A percentile compares a stretch with the other conserved stretches of the same genome.
These are phyloP conservation scores for Nephila pilipes DNA, from an alignment of 1,140 invertebrate species.

Conservation along the genomic window DNA sequence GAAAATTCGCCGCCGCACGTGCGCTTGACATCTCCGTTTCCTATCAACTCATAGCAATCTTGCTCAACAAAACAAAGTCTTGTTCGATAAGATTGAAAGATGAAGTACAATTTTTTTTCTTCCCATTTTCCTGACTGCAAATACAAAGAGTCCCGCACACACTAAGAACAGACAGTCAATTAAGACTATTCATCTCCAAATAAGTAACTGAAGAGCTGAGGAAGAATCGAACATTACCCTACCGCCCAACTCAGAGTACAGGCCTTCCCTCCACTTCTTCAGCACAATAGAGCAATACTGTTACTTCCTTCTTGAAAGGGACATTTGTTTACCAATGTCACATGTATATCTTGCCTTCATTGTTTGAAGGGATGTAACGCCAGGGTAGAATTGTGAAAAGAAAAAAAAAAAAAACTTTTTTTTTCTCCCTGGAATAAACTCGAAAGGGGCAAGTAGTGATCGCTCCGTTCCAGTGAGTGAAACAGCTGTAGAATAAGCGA, in stretches of 20 bases:
- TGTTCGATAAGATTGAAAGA: too few relatives aligned
- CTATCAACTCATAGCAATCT: too few relatives aligned
- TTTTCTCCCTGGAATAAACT: not conserved
- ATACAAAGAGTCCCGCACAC: not conserved
- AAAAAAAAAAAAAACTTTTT: constrained; percentile 2
- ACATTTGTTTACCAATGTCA: constrained; percentile 39
- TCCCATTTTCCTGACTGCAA: not conserved
- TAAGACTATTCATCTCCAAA: not conserved
- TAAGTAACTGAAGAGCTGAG: not conserved
- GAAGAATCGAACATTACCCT: not conserved
- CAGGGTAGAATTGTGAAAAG: too few relatives aligned
- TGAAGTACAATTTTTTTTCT: too few relatives aligned
- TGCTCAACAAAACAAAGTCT: too few relatives aligned
- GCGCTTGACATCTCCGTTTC: too few relatives aligned
- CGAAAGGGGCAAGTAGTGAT: not conserved
- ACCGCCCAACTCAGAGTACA: not conserved
- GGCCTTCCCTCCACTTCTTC: not conserved
- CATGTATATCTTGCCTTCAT: not conserved
- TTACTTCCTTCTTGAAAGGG: not conserved
- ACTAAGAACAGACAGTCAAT: not conserved
- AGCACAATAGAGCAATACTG: not conserved
- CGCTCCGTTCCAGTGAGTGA: not conserved
- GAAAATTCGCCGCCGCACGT: too few relatives aligned
- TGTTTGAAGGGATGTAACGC: not conserved
- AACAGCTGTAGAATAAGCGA: not conserved